These are phyloP conservation scores for Pelobates fuscus DNA, from an alignment of 2,113 vertebrate species.

Conservation along the genomic window DNA sequence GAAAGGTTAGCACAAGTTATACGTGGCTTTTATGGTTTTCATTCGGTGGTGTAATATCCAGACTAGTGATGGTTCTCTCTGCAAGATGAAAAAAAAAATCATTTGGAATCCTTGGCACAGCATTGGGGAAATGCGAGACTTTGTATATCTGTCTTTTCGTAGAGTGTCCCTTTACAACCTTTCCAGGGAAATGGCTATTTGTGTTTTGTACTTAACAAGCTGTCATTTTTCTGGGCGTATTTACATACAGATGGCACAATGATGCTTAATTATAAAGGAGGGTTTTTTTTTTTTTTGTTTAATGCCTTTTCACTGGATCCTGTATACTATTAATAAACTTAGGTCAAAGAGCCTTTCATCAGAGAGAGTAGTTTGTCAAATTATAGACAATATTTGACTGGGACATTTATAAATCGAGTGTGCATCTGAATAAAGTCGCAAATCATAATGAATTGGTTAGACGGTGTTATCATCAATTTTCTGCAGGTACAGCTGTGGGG, in stretches of 20 bases:
- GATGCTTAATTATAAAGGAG: constrained; percentile 40
- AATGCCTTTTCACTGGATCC: constrained; percentile 49
- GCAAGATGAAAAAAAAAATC: too few relatives aligned
- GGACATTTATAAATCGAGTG: constrained; percentile 83
- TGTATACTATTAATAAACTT: constrained; percentile 67
- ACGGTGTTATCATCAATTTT: constrained; percentile 91
- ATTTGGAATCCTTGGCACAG: too few relatives aligned
- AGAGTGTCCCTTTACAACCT: background rate
- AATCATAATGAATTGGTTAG: constrained; percentile 88
- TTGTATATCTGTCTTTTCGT: too few relatives aligned
- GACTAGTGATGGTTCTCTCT: too few relatives aligned
- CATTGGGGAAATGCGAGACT: too few relatives aligned
- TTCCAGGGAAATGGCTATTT: background rate
- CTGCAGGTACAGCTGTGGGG: constrained; percentile 82
- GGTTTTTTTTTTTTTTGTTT: constrained; percentile 30
- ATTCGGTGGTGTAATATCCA: too few relatives aligned
- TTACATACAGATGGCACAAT: constrained; percentile 23
- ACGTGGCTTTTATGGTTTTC: too few relatives aligned
- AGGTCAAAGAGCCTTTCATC: constrained; percentile 71
- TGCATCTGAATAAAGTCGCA: constrained; percentile 83
- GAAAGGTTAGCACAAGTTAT: too few relatives aligned
- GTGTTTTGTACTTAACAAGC: background rate
- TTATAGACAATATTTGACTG: constrained; percentile 80
- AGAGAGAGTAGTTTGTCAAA: constrained; percentile 73
- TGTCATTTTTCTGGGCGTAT: background rate